A percentile compares a stretch with the other conserved stretches of the same genome.
These are phyloP conservation scores for Amphiduros pacificus DNA, from an alignment of 2,888 invertebrate species.

Conservation along the genomic window DNA sequence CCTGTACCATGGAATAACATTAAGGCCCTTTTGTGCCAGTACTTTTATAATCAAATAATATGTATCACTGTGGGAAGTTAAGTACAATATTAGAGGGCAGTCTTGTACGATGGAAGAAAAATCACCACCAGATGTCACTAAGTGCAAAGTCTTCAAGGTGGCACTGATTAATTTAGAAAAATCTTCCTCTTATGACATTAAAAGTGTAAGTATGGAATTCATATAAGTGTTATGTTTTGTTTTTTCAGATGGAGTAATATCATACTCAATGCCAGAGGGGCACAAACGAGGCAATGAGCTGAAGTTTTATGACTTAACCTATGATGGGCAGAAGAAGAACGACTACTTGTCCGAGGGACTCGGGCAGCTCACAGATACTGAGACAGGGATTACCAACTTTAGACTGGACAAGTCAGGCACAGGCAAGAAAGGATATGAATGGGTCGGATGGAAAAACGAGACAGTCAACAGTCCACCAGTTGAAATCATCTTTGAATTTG, in stretches of 20 bases:
- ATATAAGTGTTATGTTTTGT: background rate
- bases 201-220: background rate
- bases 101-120: too few relatives aligned
- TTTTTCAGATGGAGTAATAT: constrained; percentile 75
- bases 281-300: constrained; percentile 78
- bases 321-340: constrained; percentile 74
- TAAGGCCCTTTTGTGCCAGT: too few relatives aligned
- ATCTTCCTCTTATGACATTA: too few relatives aligned
- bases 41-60: too few relatives aligned
- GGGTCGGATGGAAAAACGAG: constrained; percentile 80
- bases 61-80: too few relatives aligned
- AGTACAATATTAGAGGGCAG: too few relatives aligned
- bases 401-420: constrained; percentile 68
- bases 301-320: constrained; percentile 81
- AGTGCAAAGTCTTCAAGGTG: too few relatives aligned
- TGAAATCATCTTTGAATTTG: constrained; percentile 82
- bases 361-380: constrained; percentile 81
- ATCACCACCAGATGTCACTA: too few relatives aligned
- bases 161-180: too few relatives aligned
- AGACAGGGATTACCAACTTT: constrained; percentile 76
- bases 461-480: constrained; percentile 67
- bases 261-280: constrained; percentile 88
- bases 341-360: constrained; percentile 71
- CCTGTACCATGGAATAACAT: too few relatives aligned
- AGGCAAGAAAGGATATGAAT: constrained; percentile 70